Percentiles rank a stretch among this genome's conserved stretches.
Evolutionary conservation across 1,140 invertebrate genomes (phyloP).

Genomic region (Brachionus rotundiformis): DNA sequence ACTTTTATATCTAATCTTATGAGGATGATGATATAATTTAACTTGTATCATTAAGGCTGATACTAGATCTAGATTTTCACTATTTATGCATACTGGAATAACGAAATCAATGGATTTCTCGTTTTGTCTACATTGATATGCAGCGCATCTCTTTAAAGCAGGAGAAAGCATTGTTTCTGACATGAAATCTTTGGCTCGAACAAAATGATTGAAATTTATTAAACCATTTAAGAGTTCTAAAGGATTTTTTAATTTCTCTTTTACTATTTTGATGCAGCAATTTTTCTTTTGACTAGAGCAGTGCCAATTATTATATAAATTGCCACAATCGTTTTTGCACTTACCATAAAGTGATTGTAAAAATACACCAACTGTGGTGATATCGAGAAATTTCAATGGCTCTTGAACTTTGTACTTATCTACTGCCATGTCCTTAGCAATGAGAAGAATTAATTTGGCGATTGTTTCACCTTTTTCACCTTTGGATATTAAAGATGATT

Average conservation of each 20-base stretch:
- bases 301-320: background rate
- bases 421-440: background rate
- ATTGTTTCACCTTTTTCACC: background rate
- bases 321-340: background rate
- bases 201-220: conserved; percentile 23
- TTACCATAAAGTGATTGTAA: background rate
- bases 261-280: background rate
- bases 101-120: background rate
- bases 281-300: background rate
- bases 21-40: background rate
- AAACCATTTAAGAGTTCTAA: background rate
- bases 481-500: background rate
- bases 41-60: background rate
- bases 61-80: background rate
- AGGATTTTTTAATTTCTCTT: background rate
- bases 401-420: background rate
- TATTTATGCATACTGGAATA: conserved; percentile 1
- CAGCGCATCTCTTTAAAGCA: background rate
- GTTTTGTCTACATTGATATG: background rate
- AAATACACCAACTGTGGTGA: background rate
- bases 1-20: background rate
- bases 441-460: background rate
- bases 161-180: background rate
- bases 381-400: background rate
- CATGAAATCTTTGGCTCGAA: background rate